Evolutionary conservation across 2,113 vertebrate species (phyloP).

Genomic region (Rhinolophus sinicus): DNA sequence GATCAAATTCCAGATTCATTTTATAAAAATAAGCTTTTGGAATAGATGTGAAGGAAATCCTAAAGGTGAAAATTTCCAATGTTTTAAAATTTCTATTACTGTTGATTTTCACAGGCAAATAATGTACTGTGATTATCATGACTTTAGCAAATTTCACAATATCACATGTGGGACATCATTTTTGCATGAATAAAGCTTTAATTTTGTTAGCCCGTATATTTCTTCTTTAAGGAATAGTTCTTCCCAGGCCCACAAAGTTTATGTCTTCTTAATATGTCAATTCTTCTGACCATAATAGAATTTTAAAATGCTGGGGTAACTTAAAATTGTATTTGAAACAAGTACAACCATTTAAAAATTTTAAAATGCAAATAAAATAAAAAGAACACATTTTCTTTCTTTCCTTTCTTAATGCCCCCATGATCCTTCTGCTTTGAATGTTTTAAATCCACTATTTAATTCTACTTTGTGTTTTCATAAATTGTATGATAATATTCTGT

Average conservation of each 20-base stretch:
- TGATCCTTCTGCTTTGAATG: not conserved
- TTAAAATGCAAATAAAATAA: not conserved
- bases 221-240: not conserved
- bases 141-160: not conserved
- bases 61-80: not conserved
- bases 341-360: not conserved
- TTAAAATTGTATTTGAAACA: not conserved
- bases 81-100: not conserved
- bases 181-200: not conserved
- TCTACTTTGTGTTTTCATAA: not conserved
- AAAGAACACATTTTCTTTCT: not conserved
- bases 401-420: not conserved
- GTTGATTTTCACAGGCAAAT: not conserved
- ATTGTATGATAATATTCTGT: not conserved
- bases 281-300: not conserved
- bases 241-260: not conserved
- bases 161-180: not conserved
- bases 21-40: not conserved
- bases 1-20: not conserved
- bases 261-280: not conserved
- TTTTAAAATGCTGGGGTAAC: conserved; percentile 1
- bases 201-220: not conserved
- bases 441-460: not conserved
- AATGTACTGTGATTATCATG: not conserved
- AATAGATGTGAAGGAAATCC: not conserved